Evolutionary conservation across 1,140 invertebrate species (phyloP), one percentile per base, ranked within the genome.

Genomic region (Microvelia longipes): DNA sequence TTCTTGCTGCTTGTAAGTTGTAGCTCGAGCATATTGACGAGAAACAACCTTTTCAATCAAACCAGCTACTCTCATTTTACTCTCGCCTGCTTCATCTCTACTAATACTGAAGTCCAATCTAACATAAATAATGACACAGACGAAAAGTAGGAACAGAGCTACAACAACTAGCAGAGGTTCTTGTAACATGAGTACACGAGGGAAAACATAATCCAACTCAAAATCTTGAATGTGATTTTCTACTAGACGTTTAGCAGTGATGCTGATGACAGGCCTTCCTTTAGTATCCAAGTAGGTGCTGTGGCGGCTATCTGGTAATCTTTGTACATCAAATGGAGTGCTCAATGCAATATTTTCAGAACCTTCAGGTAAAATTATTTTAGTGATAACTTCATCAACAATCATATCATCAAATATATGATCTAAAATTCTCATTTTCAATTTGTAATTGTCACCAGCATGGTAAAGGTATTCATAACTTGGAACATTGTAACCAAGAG

Each of bases 401-500:
- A 93, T 85, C 89, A 98, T 94, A 76, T 99, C 94, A 82, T 98
- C 95, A 82, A 90, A 98, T 29, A 99, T 85, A 79, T 98, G 96
- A 80, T 99, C 97, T 70, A 99, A 78, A 28, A 97, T 81, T 72
- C 93, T 85, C 88, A 99, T 94, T 77, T 93, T 94, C 63, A 99
- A 79, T 35, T 90, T 83, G 81, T 92, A 97, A 29, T 90, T 82
- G 78, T 84, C 82, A 69, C 90, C 92, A 75, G 85, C 86, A 72
- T 90, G 88, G 77, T 86, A 97, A 1, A 98, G 82, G 80, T 98
- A 98, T 78, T 98, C 94, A 77, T 96, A 96, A 72, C 93, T 94
- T 0, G 98, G 97, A 1, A 99, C 88, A 82, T 97, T 98, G 81
- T 99, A 99, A 0, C 98, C 97, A 66, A 98, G 82, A 50, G 89